phyloP scores from a whole-genome alignment of 2,888 invertebrate genomes.

The Tridacna crocea region DNA sequence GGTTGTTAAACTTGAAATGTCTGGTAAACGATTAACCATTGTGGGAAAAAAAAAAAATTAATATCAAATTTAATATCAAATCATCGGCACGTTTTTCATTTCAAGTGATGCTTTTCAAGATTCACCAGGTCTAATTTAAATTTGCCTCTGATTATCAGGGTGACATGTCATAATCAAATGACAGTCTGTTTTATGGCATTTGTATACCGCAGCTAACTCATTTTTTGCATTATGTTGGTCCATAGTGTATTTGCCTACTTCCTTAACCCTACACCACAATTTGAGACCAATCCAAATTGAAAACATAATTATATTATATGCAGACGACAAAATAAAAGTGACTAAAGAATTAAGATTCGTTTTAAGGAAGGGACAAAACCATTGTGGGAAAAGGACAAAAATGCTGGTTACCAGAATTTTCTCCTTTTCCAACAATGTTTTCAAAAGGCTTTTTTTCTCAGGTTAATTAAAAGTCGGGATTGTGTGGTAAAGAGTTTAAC shows the following conservation, averaged over 20 bases:
- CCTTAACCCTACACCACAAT: neutral
- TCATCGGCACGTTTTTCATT: too few species aligned
- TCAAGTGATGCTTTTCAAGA: neutral
- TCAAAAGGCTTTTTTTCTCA: neutral
- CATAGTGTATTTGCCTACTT: too few species aligned
- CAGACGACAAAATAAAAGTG: neutral
- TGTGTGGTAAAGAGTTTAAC: neutral
- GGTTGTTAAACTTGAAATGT: too few species aligned
- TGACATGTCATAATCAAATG: too few species aligned
- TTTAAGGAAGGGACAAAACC: neutral
- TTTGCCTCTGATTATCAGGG: neutral
- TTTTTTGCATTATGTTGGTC: too few species aligned
- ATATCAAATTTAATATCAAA: neutral
- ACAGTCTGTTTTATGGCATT: too few species aligned
- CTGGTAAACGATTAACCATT: too few species aligned
- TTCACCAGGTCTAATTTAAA: neutral
- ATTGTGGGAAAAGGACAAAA: neutral
- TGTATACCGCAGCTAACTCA: too few species aligned
- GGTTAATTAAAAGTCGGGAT: neutral
- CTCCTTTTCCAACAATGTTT: too few species aligned
- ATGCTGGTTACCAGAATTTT: neutral
- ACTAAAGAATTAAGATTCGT: neutral
- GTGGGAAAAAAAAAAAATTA: neutral
- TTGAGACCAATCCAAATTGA: neutral
- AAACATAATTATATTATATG: neutral